phyloP scores from a whole-genome alignment of 2,888 invertebrate genomes.

The Latheticus oryzae region DNA sequence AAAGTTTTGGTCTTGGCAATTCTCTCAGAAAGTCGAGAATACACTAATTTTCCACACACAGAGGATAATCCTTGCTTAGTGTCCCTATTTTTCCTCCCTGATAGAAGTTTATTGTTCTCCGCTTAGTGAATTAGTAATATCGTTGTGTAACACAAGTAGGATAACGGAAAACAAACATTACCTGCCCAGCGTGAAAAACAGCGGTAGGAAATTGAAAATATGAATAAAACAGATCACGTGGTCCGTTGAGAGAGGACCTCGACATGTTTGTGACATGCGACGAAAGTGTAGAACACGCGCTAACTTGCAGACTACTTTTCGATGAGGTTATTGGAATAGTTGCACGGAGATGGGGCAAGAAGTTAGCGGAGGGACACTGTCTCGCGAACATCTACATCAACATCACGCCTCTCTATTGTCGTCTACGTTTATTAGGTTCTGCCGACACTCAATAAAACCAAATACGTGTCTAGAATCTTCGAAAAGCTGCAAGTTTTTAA shows the following conservation, averaged over 20 bases:
- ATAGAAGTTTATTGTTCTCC: conserved; percentile 35
- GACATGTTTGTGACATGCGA: conserved; percentile 45
- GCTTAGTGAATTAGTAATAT: conserved; percentile 43
- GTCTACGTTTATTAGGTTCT: conserved; percentile 49
- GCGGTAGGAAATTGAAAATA: conserved; percentile 51
- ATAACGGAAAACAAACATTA: conserved; percentile 48
- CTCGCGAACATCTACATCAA: conserved; percentile 47
- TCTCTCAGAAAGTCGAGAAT: not conserved
- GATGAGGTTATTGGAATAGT: conserved; percentile 40
- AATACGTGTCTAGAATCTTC: conserved; percentile 46
- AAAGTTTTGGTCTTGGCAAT: too few species aligned
- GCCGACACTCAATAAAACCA: conserved; percentile 49
- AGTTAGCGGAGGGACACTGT: conserved; percentile 31
- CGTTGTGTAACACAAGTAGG: conserved; percentile 43
- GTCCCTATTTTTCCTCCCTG: conserved; percentile 9
- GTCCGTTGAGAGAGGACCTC: conserved; percentile 37
- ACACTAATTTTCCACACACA: too few species aligned
- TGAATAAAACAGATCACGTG: conserved; percentile 53
- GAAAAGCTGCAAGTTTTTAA: conserved; percentile 26
- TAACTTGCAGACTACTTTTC: conserved; percentile 35
- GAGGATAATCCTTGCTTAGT: conserved; percentile 6
- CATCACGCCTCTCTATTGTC: conserved; percentile 45
- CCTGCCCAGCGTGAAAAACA: conserved; percentile 48
- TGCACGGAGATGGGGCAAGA: conserved; percentile 34
- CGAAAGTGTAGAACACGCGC: conserved; percentile 39